Conservation (phyloP, 2,888 invertebrate species). For the Athalia rosae region DNA sequence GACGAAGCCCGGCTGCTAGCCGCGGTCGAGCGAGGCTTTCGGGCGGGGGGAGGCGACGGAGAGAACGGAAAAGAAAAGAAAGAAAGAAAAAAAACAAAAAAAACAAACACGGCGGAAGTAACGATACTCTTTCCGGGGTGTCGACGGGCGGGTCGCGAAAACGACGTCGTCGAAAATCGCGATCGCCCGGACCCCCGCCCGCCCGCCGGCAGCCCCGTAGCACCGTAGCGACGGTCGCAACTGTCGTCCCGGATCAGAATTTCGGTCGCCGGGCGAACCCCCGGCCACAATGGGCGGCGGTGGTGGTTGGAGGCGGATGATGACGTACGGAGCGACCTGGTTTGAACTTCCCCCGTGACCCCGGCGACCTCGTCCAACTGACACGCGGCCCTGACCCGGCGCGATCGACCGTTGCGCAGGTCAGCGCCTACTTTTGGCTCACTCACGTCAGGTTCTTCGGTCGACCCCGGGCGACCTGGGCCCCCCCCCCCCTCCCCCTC, state of each 20-base stretch:
- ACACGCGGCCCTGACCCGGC: constrained; percentile 47
- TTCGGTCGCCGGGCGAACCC: constrained; percentile 7
- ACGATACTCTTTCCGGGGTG: no score
- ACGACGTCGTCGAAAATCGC: neutral
- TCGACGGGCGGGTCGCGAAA: no score
- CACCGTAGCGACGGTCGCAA: neutral
- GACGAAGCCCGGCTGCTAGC: constrained; percentile 3
- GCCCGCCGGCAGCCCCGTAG: neutral
- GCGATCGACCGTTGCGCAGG: constrained; percentile 64
- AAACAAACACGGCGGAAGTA: no score
- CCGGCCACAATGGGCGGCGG: constrained; percentile 29
- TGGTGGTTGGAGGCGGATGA: no score
- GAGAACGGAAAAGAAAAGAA: no score
- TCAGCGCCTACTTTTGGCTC: constrained; percentile 55
- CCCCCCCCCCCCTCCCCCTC: no score
- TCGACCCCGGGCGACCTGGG: constrained; percentile 39
- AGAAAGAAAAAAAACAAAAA: no score
- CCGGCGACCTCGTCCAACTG: constrained; percentile 40
- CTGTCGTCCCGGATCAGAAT: neutral
- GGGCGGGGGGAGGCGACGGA: no score
- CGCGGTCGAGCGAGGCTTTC: neutral
- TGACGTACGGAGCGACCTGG: constrained; percentile 37
- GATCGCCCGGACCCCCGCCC: neutral
- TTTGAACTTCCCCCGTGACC: constrained; percentile 43
- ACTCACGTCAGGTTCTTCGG: constrained; percentile 24